Evolutionary conservation across 2,888 invertebrate genomes (phyloP), one percentile per base, ranked within the genome.

Genomic region (Seladonia tumulorum): DNA sequence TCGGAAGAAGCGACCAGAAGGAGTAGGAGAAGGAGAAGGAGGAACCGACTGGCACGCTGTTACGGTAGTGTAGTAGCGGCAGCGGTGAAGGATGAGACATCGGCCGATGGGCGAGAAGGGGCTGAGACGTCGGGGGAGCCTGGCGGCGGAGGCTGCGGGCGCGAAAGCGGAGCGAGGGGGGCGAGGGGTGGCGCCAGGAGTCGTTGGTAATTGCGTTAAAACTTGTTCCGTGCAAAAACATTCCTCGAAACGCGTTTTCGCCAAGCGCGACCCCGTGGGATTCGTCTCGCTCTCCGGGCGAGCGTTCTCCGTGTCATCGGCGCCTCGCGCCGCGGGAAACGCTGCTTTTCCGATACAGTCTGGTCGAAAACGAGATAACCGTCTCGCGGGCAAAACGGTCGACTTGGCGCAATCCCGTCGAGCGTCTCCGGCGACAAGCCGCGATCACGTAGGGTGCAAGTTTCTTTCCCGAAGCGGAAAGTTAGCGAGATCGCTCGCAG

Each of bases 161-260:
- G 81, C 49, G 76, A 80, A 83, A 77, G 81, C 57, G 42, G 8
- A 47, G 73, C n/a, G 71, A 77, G 77, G 68, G 73, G 82, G 76
- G 77, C 76, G 22, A 1, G 35, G 87, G 82, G 88, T 92, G 92
- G 93, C 93, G 93, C 92, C 93, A 92, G 94, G 92, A 93, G 94
- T 93, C 92, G 92, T 90, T 92, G 85, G 92, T 94, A 94, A 94
- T 94, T 93, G 94, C 93, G 93, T 93, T 94, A 94, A 94, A 94
- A 94, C 93, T 94, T 94, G 89, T 92, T 91, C 92, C 89, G 91
- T 88, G 91, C 91, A 94, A 94, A 94, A 94, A 93, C 94, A 93
- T 91, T 92, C 90, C 89, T 83, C 86, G 91, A 91, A 88, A 91
- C 92, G 92, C 91, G 92, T 92, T 92, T 89, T 90, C 89, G 83